Conservation (phyloP, 2,113 vertebrate genomes). For the Oncorhynchus clarkii region DNA sequence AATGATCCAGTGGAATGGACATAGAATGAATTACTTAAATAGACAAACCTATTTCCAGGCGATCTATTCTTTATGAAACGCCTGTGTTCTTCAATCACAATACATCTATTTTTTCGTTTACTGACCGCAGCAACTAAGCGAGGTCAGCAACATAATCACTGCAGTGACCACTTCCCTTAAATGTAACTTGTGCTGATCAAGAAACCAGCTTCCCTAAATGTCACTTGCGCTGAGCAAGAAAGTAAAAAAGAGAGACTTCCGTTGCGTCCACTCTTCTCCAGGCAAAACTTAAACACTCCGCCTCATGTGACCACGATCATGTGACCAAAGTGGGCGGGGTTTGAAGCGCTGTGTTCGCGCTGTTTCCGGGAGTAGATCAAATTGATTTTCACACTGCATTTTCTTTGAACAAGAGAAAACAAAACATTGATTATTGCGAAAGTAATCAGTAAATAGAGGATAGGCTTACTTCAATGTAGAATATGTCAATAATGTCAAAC, state of each 20-base stretch:
- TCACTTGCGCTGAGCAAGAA: not conserved
- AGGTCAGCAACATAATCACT: not conserved
- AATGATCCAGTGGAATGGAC: not conserved
- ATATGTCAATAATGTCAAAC: not conserved
- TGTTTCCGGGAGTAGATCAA: constrained; percentile 44
- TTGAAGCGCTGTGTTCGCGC: not conserved
- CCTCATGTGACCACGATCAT: constrained; percentile 53
- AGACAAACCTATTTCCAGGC: not conserved
- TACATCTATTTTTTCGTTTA: not conserved
- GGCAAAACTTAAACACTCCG: too few species aligned
- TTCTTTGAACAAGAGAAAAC: too few species aligned
- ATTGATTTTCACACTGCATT: not conserved
- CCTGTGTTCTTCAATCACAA: not conserved
- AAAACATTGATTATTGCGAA: too few species aligned
- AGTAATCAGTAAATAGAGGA: not conserved
- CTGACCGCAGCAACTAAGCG: not conserved
- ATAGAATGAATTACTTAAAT: not conserved
- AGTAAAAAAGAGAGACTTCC: not conserved
- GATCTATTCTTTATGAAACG: not conserved
- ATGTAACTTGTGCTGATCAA: not conserved
- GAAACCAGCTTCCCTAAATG: too few species aligned
- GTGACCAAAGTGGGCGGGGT: constrained; percentile 28
- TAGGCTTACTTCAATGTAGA: not conserved
- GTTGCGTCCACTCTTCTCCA: too few species aligned
- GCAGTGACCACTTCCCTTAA: constrained; percentile 35